Evolutionary conservation across 37 sponge, comb jelly and placozoan species (phyloP).

Genomic region (Lycopodina hypogea): DNA sequence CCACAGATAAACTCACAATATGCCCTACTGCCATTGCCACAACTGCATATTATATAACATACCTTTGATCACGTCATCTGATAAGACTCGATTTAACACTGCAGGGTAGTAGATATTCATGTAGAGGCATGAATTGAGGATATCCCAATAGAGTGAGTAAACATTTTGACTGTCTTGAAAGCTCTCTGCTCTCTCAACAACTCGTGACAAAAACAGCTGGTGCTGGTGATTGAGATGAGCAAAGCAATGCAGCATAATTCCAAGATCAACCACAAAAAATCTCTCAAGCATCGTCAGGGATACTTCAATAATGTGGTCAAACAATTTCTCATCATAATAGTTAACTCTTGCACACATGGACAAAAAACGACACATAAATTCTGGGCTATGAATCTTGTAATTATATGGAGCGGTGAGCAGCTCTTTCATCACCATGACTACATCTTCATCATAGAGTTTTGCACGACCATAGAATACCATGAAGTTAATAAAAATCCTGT

Average conservation of each 20-base stretch:
- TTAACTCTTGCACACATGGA: neutral
- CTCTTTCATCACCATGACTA: neutral
- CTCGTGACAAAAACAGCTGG: neutral
- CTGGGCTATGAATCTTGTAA: neutral
- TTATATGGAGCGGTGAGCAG: neutral
- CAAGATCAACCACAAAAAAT: neutral
- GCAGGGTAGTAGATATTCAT: neutral
- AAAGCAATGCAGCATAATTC: neutral
- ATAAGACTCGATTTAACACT: neutral
- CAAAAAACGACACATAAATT: neutral
- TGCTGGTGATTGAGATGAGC: neutral
- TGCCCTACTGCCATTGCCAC: too few relatives aligned
- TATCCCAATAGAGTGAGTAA: neutral
- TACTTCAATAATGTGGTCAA: neutral
- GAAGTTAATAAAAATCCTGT: neutral
- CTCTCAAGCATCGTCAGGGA: neutral
- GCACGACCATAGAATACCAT: neutral
- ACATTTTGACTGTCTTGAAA: neutral
- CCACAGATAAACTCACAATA: too few relatives aligned
- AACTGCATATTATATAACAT: too few relatives aligned
- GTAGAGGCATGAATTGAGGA: neutral
- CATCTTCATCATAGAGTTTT: neutral
- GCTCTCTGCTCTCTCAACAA: neutral
- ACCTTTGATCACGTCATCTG: neutral
- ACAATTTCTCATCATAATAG: neutral